Base-by-base conservation (phyloP, 2,888 invertebrate species). In the Nemurella pictetii region DNA sequence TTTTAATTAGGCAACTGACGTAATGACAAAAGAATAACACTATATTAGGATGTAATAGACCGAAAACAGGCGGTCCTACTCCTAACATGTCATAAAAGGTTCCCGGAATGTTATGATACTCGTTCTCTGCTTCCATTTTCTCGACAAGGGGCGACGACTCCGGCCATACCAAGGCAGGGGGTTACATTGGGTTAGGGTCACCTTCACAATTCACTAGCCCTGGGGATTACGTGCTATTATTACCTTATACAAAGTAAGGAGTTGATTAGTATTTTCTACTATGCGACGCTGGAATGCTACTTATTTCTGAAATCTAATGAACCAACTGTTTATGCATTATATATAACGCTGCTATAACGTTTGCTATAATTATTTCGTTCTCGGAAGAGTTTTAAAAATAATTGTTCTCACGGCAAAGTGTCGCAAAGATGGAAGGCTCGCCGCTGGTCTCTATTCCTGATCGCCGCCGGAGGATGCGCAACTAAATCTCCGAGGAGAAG, bases 331-430 rank as follows among this genome's bases (percentile, higher is more conserved):
- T 30, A 20, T 29, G 26, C n/a, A 74, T 74, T 27, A 77, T 26
- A 32, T 32, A 32, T 32, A 32, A 9, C 32, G 9, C 9, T 32
- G 32, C 3, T 32, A 32, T 20, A 7, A 20, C 20, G 20, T 2
- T 20, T 55, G 55, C 1, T 20, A 20, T 55, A 55, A 55, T 55
- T 55, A 55, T 55, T 55, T 20, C 12, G 9, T 78, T 78, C 78
- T 78, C 4, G 30, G 78, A 78, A 78, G 30, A 78, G 30, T 78
- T 28, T 78, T 78, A 78, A 30, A 74, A 77, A 30, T 78, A 78
- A 78, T 78, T 78, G 29, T 78, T 78, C 78, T 25, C 78, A 27
- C 30, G 78, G 27, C 26, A 77, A 77, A 77, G 77, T 77, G 77
- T 28, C 77, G 77, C 77, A 77, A 78, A 78, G 27, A 27, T 28